These are phyloP conservation scores for Lepidurus couesii DNA, from an alignment of 1,140 invertebrate genomes.

Conservation along the genomic window DNA sequence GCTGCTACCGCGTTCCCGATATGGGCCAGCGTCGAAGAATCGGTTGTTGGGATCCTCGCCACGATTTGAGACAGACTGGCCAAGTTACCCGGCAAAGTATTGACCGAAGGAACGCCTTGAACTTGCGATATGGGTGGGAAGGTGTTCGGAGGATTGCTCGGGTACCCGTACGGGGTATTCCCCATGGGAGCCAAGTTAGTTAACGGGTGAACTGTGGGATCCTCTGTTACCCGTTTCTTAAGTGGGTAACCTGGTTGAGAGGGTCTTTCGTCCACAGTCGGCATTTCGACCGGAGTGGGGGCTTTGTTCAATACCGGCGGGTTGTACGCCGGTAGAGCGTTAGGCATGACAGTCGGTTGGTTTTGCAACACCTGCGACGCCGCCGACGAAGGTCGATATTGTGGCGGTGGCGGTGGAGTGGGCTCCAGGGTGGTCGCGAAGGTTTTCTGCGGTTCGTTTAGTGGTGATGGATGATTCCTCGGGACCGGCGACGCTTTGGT, in stretches of 20 bases:
- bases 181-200: constrained; percentile 56
- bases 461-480: constrained; percentile 33
- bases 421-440: constrained; percentile 32
- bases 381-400: constrained; percentile 31
- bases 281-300: neutral
- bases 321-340: constrained; percentile 27
- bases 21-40: constrained; percentile 33
- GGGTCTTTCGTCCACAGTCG: neutral
- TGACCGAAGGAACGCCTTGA: constrained; percentile 34
- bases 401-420: constrained; percentile 31
- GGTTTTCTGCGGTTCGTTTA: constrained; percentile 35
- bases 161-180: constrained; percentile 43
- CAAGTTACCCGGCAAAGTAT: constrained; percentile 46
- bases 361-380: constrained; percentile 33
- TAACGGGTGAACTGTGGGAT: constrained; percentile 41
- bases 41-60: constrained; percentile 51
- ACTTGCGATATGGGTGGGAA: neutral
- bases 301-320: constrained; percentile 24
- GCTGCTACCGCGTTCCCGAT: constrained; percentile 32
- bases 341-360: neutral
- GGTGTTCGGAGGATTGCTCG: constrained; percentile 24
- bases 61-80: constrained; percentile 55
- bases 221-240: constrained; percentile 28
- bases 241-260: constrained; percentile 29
- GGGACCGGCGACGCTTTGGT: constrained; percentile 31